Evolutionary conservation across 2,113 vertebrate species (phyloP).

Genomic region (Rallus limicola): DNA sequence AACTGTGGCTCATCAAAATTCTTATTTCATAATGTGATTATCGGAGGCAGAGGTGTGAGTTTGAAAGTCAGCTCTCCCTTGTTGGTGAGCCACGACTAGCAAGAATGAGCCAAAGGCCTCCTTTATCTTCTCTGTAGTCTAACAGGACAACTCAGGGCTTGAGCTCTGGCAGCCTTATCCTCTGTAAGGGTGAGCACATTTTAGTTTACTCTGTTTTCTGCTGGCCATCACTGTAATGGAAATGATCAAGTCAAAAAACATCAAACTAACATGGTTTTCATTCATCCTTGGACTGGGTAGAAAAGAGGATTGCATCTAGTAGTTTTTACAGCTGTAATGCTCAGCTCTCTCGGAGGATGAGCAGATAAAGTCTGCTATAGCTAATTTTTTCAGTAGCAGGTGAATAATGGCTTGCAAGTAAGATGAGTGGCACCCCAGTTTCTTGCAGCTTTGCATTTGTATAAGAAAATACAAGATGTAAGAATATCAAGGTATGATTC

Average conservation of each 20-base stretch:
- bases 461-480: not conserved
- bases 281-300: not conserved
- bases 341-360: not conserved
- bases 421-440: not conserved
- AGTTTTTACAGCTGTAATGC: not conserved
- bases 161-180: not conserved
- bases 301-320: not conserved
- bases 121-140: not conserved
- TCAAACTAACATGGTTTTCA: not conserved
- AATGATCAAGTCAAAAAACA: not conserved
- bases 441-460: not conserved
- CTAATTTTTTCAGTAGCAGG: not conserved
- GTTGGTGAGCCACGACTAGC: not conserved
- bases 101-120: not conserved
- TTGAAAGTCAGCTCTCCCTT: not conserved
- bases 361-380: not conserved
- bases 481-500: not conserved
- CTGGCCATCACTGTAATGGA: not conserved
- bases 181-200: not conserved
- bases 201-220: not conserved
- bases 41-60: not conserved
- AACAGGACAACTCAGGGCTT: not conserved
- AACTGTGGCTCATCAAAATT: not conserved
- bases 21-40: not conserved
- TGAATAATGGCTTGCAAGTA: not conserved